A percentile compares a stretch with the other conserved stretches of the same genome.
phyloP scores from a whole-genome alignment of 2,888 invertebrate species.

The Lasioglossum figueresi region DNA sequence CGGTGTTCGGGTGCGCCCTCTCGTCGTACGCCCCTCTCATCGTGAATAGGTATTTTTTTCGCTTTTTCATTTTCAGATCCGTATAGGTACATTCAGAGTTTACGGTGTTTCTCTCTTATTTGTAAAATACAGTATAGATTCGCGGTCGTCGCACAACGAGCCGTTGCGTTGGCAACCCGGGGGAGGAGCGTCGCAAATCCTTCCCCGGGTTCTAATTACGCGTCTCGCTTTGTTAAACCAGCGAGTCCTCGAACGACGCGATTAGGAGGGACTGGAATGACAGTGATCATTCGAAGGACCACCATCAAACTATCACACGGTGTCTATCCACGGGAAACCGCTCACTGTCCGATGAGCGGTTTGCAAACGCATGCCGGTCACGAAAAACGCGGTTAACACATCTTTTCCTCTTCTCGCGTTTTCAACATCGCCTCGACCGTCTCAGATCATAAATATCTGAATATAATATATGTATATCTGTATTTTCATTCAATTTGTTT shows the following conservation, averaged over 20 bases:
- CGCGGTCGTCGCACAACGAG: conserved; percentile 41
- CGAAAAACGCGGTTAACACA: conserved; percentile 49
- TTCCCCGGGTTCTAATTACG: neutral
- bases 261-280: conserved; percentile 35
- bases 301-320: conserved; percentile 32
- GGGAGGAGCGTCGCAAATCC: neutral
- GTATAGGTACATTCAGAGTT: conserved; percentile 66
- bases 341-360: neutral
- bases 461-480: conserved; percentile 65
- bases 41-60: neutral
- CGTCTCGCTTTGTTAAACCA: neutral
- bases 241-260: neutral
- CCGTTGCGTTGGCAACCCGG: conserved; percentile 37
- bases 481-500: conserved; percentile 29
- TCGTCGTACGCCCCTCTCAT: neutral
- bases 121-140: conserved; percentile 64
- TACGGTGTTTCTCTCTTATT: conserved; percentile 56
- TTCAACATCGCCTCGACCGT: conserved; percentile 27
- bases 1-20: neutral
- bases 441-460: conserved; percentile 68
- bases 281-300: neutral
- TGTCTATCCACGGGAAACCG: conserved; percentile 9
- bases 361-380: conserved; percentile 12
- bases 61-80: conserved; percentile 33
- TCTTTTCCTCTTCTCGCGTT: neutral